phyloP scores from a whole-genome alignment of 2,113 vertebrate species.

The Gasterosteus nipponicus region DNA sequence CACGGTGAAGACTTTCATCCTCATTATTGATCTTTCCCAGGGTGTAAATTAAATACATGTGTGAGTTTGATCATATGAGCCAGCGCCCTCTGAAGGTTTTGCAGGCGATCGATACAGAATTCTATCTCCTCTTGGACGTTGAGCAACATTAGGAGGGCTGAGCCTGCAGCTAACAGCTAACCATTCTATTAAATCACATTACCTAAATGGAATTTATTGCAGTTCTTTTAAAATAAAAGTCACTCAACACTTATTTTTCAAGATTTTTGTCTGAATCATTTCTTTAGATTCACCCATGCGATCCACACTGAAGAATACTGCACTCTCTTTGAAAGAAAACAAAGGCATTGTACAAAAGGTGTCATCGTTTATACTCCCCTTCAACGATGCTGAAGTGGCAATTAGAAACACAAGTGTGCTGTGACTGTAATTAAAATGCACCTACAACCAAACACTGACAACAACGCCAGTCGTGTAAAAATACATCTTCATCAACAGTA shows the following conservation, averaged over 20 bases:
- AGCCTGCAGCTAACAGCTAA: neutral
- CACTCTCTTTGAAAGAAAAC: slow-evolving; percentile 22
- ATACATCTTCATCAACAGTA: neutral
- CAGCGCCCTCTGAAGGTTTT: neutral
- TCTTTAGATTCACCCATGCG: neutral
- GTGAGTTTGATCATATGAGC: neutral
- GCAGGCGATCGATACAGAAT: neutral
- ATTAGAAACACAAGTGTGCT: slow-evolving; percentile 35
- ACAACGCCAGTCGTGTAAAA: slow-evolving; percentile 10
- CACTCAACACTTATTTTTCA: neutral
- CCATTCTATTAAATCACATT: neutral
- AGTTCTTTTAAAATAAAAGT: neutral
- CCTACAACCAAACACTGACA: slow-evolving; percentile 26
- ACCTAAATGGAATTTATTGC: neutral
- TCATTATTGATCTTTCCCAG: neutral
- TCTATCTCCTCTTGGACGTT: neutral
- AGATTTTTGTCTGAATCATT: neutral
- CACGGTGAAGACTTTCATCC: neutral
- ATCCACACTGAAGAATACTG: neutral
- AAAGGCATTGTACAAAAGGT: slow-evolving; percentile 42
- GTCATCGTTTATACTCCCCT: slow-evolving; percentile 55
- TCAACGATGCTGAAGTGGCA: slow-evolving; percentile 54
- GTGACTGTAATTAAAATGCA: slow-evolving; percentile 47
- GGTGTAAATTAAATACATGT: neutral
- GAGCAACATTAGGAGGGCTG: neutral